Evolutionary conservation across 2,797 vertebrate genomes (phyloP).

Genomic region (Tachyglossus aculeatus): DNA sequence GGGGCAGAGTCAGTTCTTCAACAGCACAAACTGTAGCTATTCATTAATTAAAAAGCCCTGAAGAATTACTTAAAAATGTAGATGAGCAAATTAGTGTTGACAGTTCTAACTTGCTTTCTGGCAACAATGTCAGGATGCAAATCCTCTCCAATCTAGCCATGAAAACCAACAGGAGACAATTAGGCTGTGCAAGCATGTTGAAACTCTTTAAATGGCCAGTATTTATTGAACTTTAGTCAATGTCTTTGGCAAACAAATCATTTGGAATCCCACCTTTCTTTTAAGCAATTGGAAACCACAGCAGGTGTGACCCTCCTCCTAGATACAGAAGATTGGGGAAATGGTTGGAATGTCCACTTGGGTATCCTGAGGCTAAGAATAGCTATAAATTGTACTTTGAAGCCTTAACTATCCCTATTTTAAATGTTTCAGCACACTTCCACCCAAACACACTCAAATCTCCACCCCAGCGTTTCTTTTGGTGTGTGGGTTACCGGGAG

Average conservation of each 20-base stretch:
- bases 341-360: no score
- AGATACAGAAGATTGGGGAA: no score
- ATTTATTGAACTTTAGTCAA: background rate
- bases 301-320: background rate
- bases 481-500: no score
- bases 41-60: slow-evolving; percentile 1
- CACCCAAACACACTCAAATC: no score
- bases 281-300: background rate
- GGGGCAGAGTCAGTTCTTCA: background rate
- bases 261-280: slow-evolving; percentile 7
- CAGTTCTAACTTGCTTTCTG: slow-evolving; percentile 13
- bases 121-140: slow-evolving; percentile 13
- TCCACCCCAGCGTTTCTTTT: no score
- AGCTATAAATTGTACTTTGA: no score
- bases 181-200: slow-evolving; percentile 3
- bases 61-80: slow-evolving; percentile 24
- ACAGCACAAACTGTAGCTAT: background rate
- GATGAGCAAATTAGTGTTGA: slow-evolving; percentile 6
- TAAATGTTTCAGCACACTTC: background rate
- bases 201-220: background rate
- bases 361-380: no score
- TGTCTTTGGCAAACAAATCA: slow-evolving; percentile 5
- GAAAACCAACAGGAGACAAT: slow-evolving; percentile 17
- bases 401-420: background rate
- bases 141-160: background rate